Conservation (phyloP, 2,888 invertebrate genomes). For the Tiphia femorata region DNA sequence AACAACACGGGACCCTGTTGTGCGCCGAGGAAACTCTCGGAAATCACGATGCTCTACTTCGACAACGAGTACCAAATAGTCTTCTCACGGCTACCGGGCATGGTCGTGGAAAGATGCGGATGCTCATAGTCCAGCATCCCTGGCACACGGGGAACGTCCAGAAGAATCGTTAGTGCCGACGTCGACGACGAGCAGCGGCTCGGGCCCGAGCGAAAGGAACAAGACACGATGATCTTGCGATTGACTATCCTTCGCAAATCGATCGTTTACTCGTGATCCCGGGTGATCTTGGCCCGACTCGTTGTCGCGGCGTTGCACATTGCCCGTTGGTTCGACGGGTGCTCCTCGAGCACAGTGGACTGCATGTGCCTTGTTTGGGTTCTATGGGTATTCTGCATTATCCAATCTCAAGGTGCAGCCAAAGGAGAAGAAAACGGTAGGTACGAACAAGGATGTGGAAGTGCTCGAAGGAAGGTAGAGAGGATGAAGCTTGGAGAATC, state of each 20-base stretch:
- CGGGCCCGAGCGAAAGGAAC: not conserved
- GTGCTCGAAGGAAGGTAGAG: too few species aligned
- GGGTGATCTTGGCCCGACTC: too few species aligned
- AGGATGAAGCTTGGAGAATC: too few species aligned
- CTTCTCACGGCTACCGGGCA: slow-evolving; percentile 89
- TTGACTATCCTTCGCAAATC: not conserved
- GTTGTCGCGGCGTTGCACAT: not conserved
- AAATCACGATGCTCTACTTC: slow-evolving; percentile 93
- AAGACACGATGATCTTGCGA: not conserved
- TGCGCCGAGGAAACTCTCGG: slow-evolving; percentile 88
- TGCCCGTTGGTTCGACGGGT: slow-evolving; percentile 17
- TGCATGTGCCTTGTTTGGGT: slow-evolving; percentile 59
- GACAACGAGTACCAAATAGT: slow-evolving; percentile 90
- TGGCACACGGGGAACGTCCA: not conserved
- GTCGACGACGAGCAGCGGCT: slow-evolving; percentile 11
- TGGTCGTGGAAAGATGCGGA: slow-evolving; percentile 95
- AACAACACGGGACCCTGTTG: slow-evolving; percentile 92
- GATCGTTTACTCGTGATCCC: not conserved
- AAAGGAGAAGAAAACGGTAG: too few species aligned
- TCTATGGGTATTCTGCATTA: too few species aligned
- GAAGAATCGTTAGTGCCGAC: slow-evolving; percentile 10
- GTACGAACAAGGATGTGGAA: too few species aligned
- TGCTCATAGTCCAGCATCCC: slow-evolving; percentile 77
- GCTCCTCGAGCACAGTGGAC: slow-evolving; percentile 48
- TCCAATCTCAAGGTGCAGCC: too few species aligned